Percentiles rank a stretch among this genome's conserved stretches.
phyloP scores from a whole-genome alignment of 2,888 invertebrate genomes.

The Serrognathus titanus region DNA sequence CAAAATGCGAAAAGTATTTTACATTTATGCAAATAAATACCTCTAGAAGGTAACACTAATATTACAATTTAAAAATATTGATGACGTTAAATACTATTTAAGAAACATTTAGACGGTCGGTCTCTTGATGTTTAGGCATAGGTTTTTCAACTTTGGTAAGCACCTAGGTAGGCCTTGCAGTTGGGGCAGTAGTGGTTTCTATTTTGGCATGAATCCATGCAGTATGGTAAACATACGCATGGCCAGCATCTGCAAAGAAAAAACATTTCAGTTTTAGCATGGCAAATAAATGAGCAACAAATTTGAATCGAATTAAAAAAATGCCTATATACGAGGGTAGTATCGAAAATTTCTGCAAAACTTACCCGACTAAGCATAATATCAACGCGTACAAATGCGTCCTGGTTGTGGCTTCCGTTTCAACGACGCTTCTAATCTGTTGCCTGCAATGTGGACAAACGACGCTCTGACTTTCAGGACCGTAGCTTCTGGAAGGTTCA shows the following conservation, averaged over 20 bases:
- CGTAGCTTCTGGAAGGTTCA: constrained; percentile 14
- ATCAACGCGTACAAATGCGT: constrained; percentile 45
- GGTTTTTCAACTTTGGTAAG: constrained; percentile 30
- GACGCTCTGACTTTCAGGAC: constrained; percentile 37
- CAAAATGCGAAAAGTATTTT: too few species aligned
- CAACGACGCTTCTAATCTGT: constrained; percentile 36
- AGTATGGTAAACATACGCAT: constrained; percentile 26
- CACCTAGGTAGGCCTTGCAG: constrained; percentile 49
- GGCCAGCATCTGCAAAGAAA: constrained; percentile 23
- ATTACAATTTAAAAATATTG: too few species aligned
- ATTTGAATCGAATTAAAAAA: background rate
- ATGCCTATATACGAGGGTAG: background rate
- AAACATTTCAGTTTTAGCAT: background rate
- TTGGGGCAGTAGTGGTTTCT: constrained; percentile 26
- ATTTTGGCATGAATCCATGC: constrained; percentile 27
- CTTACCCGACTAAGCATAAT: constrained; percentile 22
- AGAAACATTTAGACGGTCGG: too few species aligned
- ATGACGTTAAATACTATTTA: too few species aligned
- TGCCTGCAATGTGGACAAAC: constrained; percentile 43
- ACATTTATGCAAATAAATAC: too few species aligned
- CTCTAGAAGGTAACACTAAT: too few species aligned
- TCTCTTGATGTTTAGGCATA: too few species aligned
- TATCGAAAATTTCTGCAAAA: background rate
- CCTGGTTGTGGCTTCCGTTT: constrained; percentile 37
- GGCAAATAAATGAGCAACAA: too few species aligned